phyloP scores from a whole-genome alignment of 2,888 invertebrate genomes.

The Autographa pulchrina region DNA sequence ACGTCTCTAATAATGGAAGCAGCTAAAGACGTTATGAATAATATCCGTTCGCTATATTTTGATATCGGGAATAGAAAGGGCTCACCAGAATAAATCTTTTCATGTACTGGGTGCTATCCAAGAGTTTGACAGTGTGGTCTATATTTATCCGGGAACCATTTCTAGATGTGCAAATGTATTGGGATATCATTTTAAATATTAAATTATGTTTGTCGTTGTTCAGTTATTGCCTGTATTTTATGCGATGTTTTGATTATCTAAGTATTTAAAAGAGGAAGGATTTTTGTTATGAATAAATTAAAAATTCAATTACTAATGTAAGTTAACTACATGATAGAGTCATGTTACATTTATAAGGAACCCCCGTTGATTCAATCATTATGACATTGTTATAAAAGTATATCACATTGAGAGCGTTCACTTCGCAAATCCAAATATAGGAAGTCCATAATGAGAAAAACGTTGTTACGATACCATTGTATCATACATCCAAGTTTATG shows the following conservation, averaged over 20 bases:
- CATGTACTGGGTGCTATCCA: constrained; percentile 73
- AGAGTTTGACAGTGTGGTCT: constrained; percentile 68
- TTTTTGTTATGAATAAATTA: no score
- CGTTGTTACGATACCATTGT: constrained; percentile 2
- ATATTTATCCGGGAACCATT: constrained; percentile 66
- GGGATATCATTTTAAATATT: neutral
- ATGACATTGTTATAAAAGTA: neutral
- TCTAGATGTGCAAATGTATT: constrained; percentile 35
- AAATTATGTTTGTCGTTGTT: no score
- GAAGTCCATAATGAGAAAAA: constrained; percentile 1
- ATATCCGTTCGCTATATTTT: constrained; percentile 24
- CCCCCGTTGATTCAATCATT: neutral
- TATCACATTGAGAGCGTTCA: neutral
- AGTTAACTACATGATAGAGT: no score
- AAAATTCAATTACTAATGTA: no score
- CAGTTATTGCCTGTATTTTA: no score
- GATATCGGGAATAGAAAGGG: constrained; percentile 63
- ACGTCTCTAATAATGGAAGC: neutral
- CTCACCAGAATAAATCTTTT: constrained; percentile 61
- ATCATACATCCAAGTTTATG: neutral
- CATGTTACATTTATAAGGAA: no score
- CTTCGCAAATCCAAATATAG: neutral
- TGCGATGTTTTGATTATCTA: no score
- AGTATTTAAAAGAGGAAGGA: no score
- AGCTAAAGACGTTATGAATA: constrained; percentile 1